These are phyloP conservation scores for Mastomys natalensis DNA, from an alignment of 2,113 vertebrate genomes.

Conservation along the genomic window DNA sequence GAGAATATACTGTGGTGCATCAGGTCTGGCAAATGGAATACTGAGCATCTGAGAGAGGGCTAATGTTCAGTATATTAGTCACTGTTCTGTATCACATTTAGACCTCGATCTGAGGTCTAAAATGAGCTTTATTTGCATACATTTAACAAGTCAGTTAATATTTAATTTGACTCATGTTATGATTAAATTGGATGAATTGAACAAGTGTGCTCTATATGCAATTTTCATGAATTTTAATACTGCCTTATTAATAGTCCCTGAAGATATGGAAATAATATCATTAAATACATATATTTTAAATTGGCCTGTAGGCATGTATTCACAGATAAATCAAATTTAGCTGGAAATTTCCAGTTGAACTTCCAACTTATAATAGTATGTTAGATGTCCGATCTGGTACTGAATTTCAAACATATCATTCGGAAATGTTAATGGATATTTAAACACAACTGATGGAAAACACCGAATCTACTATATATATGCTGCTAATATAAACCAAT, in stretches of 20 bases:
- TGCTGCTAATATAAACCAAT: conserved; percentile 30
- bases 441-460: background rate
- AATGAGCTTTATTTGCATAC: background rate
- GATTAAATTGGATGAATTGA: conserved; percentile 23
- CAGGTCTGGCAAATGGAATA: background rate
- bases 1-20: background rate
- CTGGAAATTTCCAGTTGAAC: background rate
- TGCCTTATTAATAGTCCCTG: background rate
- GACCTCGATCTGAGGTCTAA: background rate
- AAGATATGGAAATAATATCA: background rate
- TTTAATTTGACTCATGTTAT: background rate
- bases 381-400: background rate
- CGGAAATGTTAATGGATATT: background rate
- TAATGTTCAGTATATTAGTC: background rate
- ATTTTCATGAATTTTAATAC: conserved; percentile 27
- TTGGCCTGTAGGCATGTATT: background rate
- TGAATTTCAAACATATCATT: conserved; percentile 28
- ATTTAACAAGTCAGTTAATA: background rate
- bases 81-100: no score
- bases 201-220: background rate
- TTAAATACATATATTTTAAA: background rate
- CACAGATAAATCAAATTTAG: background rate
- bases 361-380: background rate
- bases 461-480: background rate
- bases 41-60: background rate